phyloP scores from a whole-genome alignment of 2,888 invertebrate species.

The Argyra leucocephala region DNA sequence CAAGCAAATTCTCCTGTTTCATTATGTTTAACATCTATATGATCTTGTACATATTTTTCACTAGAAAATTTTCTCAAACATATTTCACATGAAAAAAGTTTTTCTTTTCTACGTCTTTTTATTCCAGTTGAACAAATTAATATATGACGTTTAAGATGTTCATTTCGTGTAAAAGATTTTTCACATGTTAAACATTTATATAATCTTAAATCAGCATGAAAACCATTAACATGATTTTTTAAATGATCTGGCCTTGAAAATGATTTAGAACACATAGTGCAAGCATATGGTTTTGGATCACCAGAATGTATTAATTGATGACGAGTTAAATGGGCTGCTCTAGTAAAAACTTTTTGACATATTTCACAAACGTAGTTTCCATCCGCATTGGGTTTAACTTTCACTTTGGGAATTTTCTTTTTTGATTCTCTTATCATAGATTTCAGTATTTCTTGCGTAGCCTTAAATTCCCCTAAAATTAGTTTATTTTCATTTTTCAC shows the following conservation, averaged over 20 bases:
- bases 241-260: constrained; percentile 43
- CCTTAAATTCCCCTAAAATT: neutral
- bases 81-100: constrained; percentile 44
- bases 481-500: no score
- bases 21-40: constrained; percentile 44
- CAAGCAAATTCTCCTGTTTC: constrained; percentile 40
- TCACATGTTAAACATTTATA: constrained; percentile 42
- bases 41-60: constrained; percentile 45
- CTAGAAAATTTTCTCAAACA: constrained; percentile 46
- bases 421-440: constrained; percentile 10
- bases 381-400: neutral
- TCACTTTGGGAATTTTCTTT: neutral
- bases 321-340: constrained; percentile 40
- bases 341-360: constrained; percentile 40
- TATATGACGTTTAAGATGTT: constrained; percentile 40
- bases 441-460: neutral
- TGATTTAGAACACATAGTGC: constrained; percentile 22
- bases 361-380: constrained; percentile 29
- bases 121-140: neutral
- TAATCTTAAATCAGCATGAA: constrained; percentile 40
- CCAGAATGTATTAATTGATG: constrained; percentile 40
- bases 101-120: constrained; percentile 32
- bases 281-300: constrained; percentile 39
- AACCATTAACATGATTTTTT: constrained; percentile 44
- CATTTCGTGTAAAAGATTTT: constrained; percentile 38